Evolutionary conservation across 2,797 vertebrate species (phyloP).

Genomic region (Spatula clypeata): DNA sequence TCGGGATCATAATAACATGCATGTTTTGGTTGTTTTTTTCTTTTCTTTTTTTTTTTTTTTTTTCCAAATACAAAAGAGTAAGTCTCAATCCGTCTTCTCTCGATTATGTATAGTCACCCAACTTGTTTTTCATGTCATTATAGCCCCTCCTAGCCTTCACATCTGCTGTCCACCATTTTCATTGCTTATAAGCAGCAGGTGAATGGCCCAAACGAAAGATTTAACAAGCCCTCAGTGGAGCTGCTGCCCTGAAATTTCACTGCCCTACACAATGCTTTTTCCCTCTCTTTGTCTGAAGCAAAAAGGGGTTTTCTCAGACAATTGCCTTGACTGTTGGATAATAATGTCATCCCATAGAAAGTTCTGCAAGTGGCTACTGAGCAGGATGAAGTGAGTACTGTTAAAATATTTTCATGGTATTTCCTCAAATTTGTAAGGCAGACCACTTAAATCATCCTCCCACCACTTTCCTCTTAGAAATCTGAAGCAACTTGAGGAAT

Average conservation of each 20-base stretch:
- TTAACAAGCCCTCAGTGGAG: slow-evolving; percentile 76
- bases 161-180: slow-evolving; percentile 78
- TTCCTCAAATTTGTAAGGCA: slow-evolving; percentile 17
- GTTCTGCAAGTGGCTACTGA: neutral
- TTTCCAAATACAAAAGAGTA: slow-evolving; percentile 43
- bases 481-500: neutral
- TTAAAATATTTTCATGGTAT: slow-evolving; percentile 53
- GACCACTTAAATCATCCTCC: neutral
- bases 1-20: neutral
- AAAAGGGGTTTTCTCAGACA: slow-evolving; percentile 18
- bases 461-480: neutral
- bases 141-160: slow-evolving; percentile 78
- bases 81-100: slow-evolving; percentile 19
- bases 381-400: neutral
- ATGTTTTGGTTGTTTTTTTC: neutral
- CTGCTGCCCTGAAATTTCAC: slow-evolving; percentile 66
- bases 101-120: slow-evolving; percentile 28
- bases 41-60: neutral
- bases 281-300: slow-evolving; percentile 49
- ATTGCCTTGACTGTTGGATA: slow-evolving; percentile 36
- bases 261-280: slow-evolving; percentile 43
- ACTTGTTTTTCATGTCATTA: slow-evolving; percentile 74
- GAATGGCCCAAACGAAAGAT: slow-evolving; percentile 79
- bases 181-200: slow-evolving; percentile 77
- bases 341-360: slow-evolving; percentile 27